Percentiles rank a stretch among this genome's conserved stretches.
phyloP scores from a whole-genome alignment of 2,113 vertebrate genomes.

The Patagioenas fasciata region DNA sequence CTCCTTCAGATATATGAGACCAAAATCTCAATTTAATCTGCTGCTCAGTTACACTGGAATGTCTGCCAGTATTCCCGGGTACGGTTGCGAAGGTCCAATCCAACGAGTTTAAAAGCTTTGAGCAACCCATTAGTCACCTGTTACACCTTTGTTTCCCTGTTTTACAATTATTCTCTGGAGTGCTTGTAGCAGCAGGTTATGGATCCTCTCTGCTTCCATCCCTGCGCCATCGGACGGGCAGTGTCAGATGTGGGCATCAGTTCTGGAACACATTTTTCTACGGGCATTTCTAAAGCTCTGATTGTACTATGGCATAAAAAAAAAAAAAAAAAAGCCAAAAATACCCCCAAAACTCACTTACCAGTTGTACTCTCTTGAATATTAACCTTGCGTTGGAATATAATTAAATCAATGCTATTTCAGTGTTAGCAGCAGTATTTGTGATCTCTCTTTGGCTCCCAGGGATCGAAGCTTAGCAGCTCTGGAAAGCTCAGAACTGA shows the following conservation, averaged over 20 bases:
- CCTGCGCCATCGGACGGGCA: fast-evolving
- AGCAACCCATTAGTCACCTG: background rate
- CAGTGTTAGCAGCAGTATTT: fast-evolving
- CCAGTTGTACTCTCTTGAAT: background rate
- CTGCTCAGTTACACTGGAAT: background rate
- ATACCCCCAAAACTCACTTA: background rate
- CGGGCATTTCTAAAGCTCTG: background rate
- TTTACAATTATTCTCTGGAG: background rate
- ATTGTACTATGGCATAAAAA: background rate
- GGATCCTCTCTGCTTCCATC: background rate
- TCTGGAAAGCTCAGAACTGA: background rate
- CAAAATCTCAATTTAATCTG: background rate
- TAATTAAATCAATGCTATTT: background rate
- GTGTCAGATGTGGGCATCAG: background rate
- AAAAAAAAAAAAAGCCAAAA: background rate
- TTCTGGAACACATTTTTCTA: background rate
- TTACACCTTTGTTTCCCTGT: background rate
- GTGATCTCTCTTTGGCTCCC: background rate
- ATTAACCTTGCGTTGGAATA: background rate
- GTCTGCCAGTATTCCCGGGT: background rate
- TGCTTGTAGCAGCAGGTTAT: background rate
- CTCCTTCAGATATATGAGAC: background rate
- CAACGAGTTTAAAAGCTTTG: background rate
- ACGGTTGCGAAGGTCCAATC: background rate
- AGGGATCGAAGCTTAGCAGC: fast-evolving